Evolutionary conservation across 2,888 invertebrate species (phyloP), one percentile per base, ranked within the genome.

Genomic region (Chalcis sispes): DNA sequence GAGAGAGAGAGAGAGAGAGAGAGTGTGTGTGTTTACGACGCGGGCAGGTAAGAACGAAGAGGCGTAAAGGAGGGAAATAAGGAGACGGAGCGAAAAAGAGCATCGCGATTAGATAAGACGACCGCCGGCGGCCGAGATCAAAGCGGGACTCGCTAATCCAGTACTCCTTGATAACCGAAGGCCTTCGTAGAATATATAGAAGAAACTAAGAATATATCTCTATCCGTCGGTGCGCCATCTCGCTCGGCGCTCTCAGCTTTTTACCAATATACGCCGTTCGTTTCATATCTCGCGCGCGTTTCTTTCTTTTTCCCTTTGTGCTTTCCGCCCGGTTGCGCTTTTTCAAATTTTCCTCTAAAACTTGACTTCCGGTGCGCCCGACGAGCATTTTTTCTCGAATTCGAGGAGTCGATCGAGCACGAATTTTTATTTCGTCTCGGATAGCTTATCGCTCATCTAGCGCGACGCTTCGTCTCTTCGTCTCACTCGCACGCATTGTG

Each of bases 71-170:
- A 66, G 50, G 42, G 75, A 71, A n/a, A 62, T 46, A 58, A 54
- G n/a, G 67, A 62, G 77, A 79, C 70, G 75, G 77, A 81, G 71
- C 77, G 79, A 42, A 20, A 80, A 81, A 80, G 79, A 80, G 81
- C 78, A 71, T 81, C 75, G 84, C 84, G 88, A 88, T 88, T 88
- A 88, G 88, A 88, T 88, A 88, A 88, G 88, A 77, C 25, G 15
- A 20, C 40, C 29, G 77, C 4, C 77, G 77, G 83, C 84, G 87
- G 88, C 84, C 81, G 80, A 88, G 87, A 88, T 88, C 87, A 88
- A 88, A 88, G 87, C 83, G 83, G 81, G 83, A 83, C 84, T 81
- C 87, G 86, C 86, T 88, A 88, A 88, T 88, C 88, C 88, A 85
- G 84, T 85, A 84, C 86, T 87, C 85, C 84, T 86, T 87, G 88